Evolutionary conservation across 2,797 vertebrate genomes (phyloP), one percentile per base, ranked within the genome.

Genomic region (Toxotes lorentzi): DNA sequence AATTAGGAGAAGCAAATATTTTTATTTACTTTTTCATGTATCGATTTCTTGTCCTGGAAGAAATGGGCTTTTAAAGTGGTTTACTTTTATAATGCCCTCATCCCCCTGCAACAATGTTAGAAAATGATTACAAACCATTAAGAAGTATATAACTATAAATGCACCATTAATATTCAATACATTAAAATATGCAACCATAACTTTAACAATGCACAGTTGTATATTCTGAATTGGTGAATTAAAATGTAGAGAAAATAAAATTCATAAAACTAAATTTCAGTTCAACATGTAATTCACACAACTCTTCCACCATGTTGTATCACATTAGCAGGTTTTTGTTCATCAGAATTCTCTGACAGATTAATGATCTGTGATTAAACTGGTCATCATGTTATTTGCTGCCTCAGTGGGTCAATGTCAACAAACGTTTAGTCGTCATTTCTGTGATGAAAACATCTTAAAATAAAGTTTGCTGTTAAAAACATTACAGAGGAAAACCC

Each of bases 241-340:
- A 60, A 67, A 41, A 62, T 32, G 19, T 21, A 60, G 7, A 71
- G 10, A 69, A 34, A 57, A 64, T 38, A 56, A 51, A 51, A 51
- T 24, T 43, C 16, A 30, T n/a, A 50, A 66, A 70, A 47, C 6
- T 9, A 23, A 41, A 48, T 59, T 66, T 60, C 12, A 45, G 54
- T 68, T 58, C 47, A 23, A 80, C 30, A 30, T 14, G 7, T 54
- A 71, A 64, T 43, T 74, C 50, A 83, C n/a, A 35, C 17, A 57
- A 19, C 27, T 83, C 47, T 60, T 63, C 19, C 51, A 56, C 58
- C 50, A 43, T 24, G 30, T 54, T 61, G 16, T 2, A 51, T 86
- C 57, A 89, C 83, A 74, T 87, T 78, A 61, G 57, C 74, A 73
- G 79, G 78, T 75, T 76, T 78, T 57, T 64, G 13, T 27, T 65